Conservation (phyloP, 2,113 vertebrate species). For the Dicaeum eximium region DNA sequence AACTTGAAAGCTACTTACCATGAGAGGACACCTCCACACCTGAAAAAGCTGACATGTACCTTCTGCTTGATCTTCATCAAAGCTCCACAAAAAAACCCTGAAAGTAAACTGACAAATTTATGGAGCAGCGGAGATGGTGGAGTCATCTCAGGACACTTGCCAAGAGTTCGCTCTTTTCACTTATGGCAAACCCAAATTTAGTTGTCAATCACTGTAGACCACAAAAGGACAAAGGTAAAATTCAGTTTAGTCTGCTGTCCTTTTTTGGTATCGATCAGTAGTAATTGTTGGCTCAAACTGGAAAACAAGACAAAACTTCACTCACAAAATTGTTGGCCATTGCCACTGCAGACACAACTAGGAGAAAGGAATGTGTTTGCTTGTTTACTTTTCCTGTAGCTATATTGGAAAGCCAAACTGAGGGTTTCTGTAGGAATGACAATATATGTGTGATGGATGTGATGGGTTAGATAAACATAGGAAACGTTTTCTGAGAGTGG, state of each 20-base stretch:
- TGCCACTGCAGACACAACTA: not conserved
- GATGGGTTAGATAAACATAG: not conserved
- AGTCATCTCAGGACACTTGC: slow-evolving; percentile 25
- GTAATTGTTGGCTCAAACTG: not conserved
- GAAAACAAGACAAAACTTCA: not conserved
- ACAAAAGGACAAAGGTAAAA: slow-evolving; percentile 32
- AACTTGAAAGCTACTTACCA: slow-evolving; percentile 35
- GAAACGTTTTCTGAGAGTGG: not conserved
- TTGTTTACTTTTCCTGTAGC: not conserved
- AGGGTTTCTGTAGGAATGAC: not conserved
- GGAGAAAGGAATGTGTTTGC: not conserved
- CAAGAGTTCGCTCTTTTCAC: not conserved
- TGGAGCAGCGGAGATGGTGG: not conserved
- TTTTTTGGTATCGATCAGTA: slow-evolving; percentile 1
- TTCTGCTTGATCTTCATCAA: not conserved
- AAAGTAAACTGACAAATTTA: slow-evolving; percentile 6
- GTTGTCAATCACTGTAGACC: not conserved
- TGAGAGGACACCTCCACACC: slow-evolving; percentile 36
- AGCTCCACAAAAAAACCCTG: not conserved
- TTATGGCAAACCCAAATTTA: slow-evolving; percentile 14
- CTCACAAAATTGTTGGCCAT: not conserved
- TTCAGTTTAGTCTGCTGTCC: not conserved
- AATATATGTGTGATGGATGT: not conserved
- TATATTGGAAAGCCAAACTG: not conserved
- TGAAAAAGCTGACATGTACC: not conserved